Percentiles rank a stretch among this genome's conserved stretches.
These are phyloP conservation scores for Nemoura dubitans DNA, from an alignment of 2,888 invertebrate species.

Conservation along the genomic window DNA sequence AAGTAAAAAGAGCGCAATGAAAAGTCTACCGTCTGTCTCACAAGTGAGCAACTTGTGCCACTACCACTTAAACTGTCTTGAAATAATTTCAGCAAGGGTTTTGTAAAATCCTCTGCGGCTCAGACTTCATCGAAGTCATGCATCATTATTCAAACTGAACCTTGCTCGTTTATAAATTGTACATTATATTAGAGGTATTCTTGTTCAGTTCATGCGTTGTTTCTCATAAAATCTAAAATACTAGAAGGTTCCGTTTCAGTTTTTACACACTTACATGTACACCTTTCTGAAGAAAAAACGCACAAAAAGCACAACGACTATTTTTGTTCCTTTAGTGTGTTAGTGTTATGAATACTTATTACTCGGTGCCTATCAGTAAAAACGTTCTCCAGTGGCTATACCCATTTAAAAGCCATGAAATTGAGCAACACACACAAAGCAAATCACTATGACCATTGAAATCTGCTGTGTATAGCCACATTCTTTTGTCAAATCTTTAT, in stretches of 20 bases:
- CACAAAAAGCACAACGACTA: neutral
- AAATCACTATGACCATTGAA: neutral
- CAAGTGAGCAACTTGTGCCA: neutral
- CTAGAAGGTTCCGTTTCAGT: neutral
- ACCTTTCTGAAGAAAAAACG: neutral
- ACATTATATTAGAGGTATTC: too few relatives aligned
- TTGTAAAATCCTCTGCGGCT: neutral
- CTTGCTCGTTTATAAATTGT: neutral
- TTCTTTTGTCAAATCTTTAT: constrained; percentile 22
- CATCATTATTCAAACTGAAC: neutral
- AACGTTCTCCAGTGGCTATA: neutral
- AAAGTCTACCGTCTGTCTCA: neutral
- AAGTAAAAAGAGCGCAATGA: neutral
- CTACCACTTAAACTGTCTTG: neutral
- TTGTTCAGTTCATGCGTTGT: neutral
- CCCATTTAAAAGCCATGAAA: neutral
- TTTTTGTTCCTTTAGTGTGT: neutral
- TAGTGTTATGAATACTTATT: neutral
- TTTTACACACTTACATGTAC: neutral
- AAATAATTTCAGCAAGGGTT: neutral
- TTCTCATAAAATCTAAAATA: neutral
- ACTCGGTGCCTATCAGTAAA: too few relatives aligned
- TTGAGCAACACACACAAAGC: neutral
- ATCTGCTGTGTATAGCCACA: neutral
- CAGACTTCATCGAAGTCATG: neutral